Conservation (phyloP, 92 coral and sea anemone species). For the Palythoa heliodiscus region DNA sequence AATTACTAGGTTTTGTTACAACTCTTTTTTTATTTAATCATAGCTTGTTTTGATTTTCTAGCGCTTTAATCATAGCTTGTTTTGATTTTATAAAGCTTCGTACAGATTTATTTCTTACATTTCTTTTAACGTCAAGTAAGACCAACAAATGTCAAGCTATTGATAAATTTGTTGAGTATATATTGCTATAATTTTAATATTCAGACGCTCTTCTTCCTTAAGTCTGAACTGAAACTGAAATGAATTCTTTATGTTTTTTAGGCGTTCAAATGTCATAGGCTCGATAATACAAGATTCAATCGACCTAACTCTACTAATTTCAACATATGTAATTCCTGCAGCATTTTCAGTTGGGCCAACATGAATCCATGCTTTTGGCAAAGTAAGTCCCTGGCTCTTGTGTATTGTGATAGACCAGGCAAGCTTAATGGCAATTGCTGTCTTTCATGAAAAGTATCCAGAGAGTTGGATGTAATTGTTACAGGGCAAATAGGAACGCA, state of each 20-base stretch:
- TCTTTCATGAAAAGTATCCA: slow-evolving; percentile 16
- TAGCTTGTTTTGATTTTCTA: neutral
- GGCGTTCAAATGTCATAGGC: slow-evolving; percentile 58
- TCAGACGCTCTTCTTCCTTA: slow-evolving; percentile 41
- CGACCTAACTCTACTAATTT: slow-evolving; percentile 49
- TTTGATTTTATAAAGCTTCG: neutral
- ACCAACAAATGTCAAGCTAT: neutral
- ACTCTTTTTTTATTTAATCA: neutral
- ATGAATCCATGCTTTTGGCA: slow-evolving; percentile 58
- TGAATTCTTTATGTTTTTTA: slow-evolving; percentile 36
- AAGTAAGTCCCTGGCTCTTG: slow-evolving; percentile 58
- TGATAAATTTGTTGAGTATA: neutral
- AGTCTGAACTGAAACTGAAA: slow-evolving; percentile 25
- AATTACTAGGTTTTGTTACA: neutral
- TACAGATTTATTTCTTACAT: neutral
- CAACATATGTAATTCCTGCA: slow-evolving; percentile 53
- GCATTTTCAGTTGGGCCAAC: slow-evolving; percentile 46
- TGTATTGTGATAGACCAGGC: slow-evolving; percentile 68
- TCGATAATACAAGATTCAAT: slow-evolving; percentile 48
- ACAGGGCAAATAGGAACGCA: neutral
- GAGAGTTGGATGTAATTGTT: neutral
- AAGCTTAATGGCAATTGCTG: slow-evolving; percentile 62
- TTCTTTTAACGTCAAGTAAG: slow-evolving; percentile 1
- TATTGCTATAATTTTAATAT: slow-evolving; percentile 41
- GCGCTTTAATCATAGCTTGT: neutral